These are phyloP conservation scores for Tenualosa thibaudeaui DNA, from an alignment of 2,797 vertebrate genomes.

Conservation along the genomic window DNA sequence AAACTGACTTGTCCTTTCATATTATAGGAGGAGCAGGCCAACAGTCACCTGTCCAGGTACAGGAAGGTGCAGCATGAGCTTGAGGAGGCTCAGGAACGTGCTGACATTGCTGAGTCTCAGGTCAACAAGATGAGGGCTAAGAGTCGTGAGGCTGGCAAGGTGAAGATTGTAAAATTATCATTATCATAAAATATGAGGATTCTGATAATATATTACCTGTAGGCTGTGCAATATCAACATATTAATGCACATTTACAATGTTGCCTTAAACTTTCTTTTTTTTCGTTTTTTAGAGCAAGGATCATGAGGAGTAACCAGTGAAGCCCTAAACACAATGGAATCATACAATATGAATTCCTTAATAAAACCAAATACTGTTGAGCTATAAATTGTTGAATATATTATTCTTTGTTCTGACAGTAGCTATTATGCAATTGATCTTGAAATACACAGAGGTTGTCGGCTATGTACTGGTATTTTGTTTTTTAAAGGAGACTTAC, in stretches of 20 bases:
- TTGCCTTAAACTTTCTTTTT: neutral
- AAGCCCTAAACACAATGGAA: neutral
- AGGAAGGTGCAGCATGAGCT: conserved; percentile 71
- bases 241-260: no score
- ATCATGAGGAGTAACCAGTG: neutral
- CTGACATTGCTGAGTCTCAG: conserved; percentile 77
- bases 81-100: conserved; percentile 61
- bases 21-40: conserved; percentile 75
- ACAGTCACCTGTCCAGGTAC: conserved; percentile 74
- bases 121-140: conserved; percentile 79
- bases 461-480: no score
- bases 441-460: no score
- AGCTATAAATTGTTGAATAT: no score
- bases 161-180: neutral
- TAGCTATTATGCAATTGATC: no score
- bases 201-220: no score
- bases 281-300: neutral
- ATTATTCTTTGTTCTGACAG: no score
- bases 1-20: conserved; percentile 20
- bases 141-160: conserved; percentile 71
- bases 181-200: no score
- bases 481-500: no score
- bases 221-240: no score
- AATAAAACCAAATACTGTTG: neutral
- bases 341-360: neutral